phyloP scores from a whole-genome alignment of 2,888 invertebrate species.

The Tetranychus piercei region DNA sequence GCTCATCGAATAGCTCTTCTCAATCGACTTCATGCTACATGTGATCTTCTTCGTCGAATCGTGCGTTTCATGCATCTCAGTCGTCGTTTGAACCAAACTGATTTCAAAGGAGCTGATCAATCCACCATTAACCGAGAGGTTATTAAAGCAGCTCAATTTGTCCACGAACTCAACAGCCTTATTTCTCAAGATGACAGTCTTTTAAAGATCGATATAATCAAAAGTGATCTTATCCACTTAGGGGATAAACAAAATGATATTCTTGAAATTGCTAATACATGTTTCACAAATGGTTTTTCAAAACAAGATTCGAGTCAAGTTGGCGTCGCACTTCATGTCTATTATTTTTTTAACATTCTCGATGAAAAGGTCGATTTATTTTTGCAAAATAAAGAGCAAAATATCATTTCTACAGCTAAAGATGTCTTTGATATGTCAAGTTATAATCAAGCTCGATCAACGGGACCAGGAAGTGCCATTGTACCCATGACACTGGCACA shows the following conservation, averaged over 20 bases:
- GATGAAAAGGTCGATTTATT: constrained; percentile 37
- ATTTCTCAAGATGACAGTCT: constrained; percentile 18
- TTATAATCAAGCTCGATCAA: constrained; percentile 9
- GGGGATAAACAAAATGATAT: neutral
- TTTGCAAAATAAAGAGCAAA: constrained; percentile 34
- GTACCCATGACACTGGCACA: constrained; percentile 40
- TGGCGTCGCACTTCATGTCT: constrained; percentile 45
- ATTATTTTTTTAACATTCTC: constrained; percentile 40
- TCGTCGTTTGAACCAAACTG: constrained; percentile 13
- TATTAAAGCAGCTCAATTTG: constrained; percentile 15
- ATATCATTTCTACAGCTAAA: constrained; percentile 36
- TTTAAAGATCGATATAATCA: constrained; percentile 10
- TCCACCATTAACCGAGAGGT: constrained; percentile 16
- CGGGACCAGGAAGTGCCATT: constrained; percentile 41
- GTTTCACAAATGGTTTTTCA: constrained; percentile 11
- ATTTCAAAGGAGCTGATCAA: constrained; percentile 11
- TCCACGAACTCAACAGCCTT: constrained; percentile 18
- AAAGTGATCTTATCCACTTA: constrained; percentile 3
- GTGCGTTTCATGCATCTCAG: constrained; percentile 18
- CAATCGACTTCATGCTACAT: constrained; percentile 20
- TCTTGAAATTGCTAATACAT: neutral
- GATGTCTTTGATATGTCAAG: constrained; percentile 35
- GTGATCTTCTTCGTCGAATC: constrained; percentile 20
- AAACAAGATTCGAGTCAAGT: constrained; percentile 37
- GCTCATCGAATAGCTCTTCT: constrained; percentile 16